Evolutionary conservation across 2,113 vertebrate genomes (phyloP).

Genomic region (Asarcornis scutulata): DNA sequence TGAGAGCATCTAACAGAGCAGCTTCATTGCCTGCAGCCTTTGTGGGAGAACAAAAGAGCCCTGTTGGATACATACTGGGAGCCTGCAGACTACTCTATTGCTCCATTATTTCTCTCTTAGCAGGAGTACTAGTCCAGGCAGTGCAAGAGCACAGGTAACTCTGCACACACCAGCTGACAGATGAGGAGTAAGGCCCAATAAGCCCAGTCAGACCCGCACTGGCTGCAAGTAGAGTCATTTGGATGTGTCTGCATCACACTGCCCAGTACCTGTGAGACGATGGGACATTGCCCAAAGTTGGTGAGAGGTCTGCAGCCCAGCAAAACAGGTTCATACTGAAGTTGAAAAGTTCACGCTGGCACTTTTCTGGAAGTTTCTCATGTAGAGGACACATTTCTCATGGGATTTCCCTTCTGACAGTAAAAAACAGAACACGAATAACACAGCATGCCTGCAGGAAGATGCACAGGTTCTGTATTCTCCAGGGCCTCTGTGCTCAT

Average conservation of each 20-base stretch:
- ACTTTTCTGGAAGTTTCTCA: neutral
- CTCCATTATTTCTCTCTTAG: neutral
- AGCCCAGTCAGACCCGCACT: neutral
- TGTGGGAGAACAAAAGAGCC: neutral
- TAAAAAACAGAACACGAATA: neutral
- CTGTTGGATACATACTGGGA: neutral
- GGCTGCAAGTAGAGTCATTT: neutral
- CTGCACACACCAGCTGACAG: neutral
- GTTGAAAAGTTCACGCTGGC: neutral
- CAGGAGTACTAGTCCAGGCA: neutral
- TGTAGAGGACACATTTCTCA: neutral
- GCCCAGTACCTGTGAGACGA: neutral
- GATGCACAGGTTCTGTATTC: neutral
- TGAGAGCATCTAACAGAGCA: neutral
- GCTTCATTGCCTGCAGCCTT: neutral
- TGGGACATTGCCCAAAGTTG: accelerated
- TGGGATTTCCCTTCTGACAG: neutral
- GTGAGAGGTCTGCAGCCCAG: neutral
- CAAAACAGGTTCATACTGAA: neutral
- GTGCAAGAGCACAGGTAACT: neutral
- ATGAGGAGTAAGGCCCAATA: neutral
- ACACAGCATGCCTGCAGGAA: neutral
- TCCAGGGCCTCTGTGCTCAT: neutral
- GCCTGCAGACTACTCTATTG: neutral
- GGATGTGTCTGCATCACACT: neutral